phyloP scores from a whole-genome alignment of 2,113 vertebrate species.

The Fukomys damarensis region DNA sequence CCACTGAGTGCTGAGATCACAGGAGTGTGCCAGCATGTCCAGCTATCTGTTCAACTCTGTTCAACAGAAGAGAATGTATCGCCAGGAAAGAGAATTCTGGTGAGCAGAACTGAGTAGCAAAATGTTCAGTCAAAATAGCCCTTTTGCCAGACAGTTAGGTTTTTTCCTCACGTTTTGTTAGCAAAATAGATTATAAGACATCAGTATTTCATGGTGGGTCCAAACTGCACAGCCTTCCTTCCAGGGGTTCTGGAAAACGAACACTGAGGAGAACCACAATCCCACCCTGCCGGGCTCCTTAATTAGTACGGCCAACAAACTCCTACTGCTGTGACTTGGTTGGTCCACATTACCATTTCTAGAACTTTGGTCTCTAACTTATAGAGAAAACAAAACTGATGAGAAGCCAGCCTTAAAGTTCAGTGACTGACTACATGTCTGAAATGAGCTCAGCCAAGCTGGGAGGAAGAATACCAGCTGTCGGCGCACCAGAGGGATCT shows the following conservation, averaged over 20 bases:
- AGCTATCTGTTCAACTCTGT: not conserved
- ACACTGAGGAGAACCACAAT: not conserved
- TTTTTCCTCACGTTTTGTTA: conserved; percentile 7
- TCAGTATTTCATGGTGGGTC: not conserved
- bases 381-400: conserved; percentile 14
- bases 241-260: not conserved
- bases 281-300: not conserved
- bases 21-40: not conserved
- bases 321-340: not conserved
- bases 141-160: not conserved
- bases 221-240: not conserved
- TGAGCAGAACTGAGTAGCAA: not conserved
- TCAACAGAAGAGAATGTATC: not conserved
- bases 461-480: not conserved
- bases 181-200: conserved; percentile 20
- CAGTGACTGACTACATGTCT: not conserved
- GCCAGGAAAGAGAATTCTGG: not conserved
- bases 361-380: conserved; percentile 9
- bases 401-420: not conserved
- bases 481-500: not conserved
- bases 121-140: conserved; percentile 15
- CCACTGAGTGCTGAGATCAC: not conserved
- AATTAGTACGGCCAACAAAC: not conserved
- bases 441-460: not conserved
- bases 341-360: not conserved